phyloP scores from a whole-genome alignment of 2,113 vertebrate genomes.

The Oreotrochilus melanogaster region DNA sequence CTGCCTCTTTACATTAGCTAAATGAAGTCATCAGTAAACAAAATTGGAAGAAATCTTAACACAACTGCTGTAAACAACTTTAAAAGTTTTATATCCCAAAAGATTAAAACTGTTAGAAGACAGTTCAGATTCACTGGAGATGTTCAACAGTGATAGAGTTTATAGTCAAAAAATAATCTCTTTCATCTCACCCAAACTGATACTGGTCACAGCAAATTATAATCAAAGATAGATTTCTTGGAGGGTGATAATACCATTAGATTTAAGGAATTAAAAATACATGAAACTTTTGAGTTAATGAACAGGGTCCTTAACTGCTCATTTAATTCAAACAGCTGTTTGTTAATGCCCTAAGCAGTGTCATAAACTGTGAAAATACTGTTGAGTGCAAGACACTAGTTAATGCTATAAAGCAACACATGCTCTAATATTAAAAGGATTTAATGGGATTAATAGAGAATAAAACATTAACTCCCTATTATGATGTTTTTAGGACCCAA shows the following conservation, averaged over 20 bases:
- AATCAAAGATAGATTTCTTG: slow-evolving; percentile 87
- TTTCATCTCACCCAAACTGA: slow-evolving; percentile 71
- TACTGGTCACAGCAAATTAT: slow-evolving; percentile 82
- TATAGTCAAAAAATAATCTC: slow-evolving; percentile 76
- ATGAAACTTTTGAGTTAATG: slow-evolving; percentile 92
- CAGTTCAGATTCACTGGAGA: slow-evolving; percentile 73
- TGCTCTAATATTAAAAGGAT: slow-evolving; percentile 91
- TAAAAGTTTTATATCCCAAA: slow-evolving; percentile 82
- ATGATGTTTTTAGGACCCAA: slow-evolving; percentile 87
- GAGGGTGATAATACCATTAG: slow-evolving; percentile 86
- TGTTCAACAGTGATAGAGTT: slow-evolving; percentile 66
- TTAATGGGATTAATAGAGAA: slow-evolving; percentile 91
- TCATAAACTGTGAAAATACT: slow-evolving; percentile 91
- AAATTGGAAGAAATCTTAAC: slow-evolving; percentile 85
- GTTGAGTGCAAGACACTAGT: slow-evolving; percentile 89
- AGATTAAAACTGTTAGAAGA: slow-evolving; percentile 75
- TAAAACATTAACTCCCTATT: slow-evolving; percentile 89
- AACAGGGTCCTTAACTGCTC: slow-evolving; percentile 90
- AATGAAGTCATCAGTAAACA: slow-evolving; percentile 89
- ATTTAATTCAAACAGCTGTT: slow-evolving; percentile 93
- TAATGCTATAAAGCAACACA: slow-evolving; percentile 91
- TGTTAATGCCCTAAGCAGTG: slow-evolving; percentile 91
- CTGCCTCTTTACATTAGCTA: slow-evolving; percentile 88
- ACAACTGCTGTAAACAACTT: slow-evolving; percentile 85
- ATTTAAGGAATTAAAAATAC: slow-evolving; percentile 90